A percentile compares a stretch with the other conserved stretches of the same genome.
Evolutionary conservation across 2,888 invertebrate genomes (phyloP).

Genomic region (Ophraella communa): DNA sequence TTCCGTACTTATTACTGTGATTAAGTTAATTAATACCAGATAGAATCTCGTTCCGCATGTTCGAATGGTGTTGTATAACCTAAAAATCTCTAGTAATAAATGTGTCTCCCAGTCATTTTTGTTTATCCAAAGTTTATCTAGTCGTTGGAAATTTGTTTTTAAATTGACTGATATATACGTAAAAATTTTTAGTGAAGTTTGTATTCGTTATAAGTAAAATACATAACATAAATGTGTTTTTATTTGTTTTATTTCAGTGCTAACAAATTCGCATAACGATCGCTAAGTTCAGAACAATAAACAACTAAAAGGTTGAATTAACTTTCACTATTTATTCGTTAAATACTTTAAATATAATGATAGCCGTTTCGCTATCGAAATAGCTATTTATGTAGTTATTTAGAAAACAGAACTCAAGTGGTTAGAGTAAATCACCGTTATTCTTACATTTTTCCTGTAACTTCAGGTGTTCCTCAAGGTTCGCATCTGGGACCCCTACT

Average conservation of each 20-base stretch:
- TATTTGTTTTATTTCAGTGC: neutral
- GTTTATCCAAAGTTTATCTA: constrained; percentile 3
- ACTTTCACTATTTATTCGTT: too few relatives aligned
- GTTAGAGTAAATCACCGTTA: too few relatives aligned
- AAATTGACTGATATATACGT: neutral
- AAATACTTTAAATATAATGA: too few relatives aligned
- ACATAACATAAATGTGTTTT: neutral
- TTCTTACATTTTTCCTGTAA: too few relatives aligned
- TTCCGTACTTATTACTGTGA: constrained; percentile 30
- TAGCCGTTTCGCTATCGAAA: too few relatives aligned
- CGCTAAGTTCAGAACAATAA: too few relatives aligned
- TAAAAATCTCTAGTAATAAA: neutral
- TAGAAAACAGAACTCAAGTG: too few relatives aligned
- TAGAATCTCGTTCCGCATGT: neutral
- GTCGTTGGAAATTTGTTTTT: neutral
- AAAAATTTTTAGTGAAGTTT: neutral
- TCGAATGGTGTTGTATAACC: neutral
- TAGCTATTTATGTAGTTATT: too few relatives aligned
- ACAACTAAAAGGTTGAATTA: too few relatives aligned
- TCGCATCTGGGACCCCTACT: too few relatives aligned
- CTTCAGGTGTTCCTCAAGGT: too few relatives aligned
- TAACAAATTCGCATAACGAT: neutral
- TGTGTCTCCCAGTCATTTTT: neutral
- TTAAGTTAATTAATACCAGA: constrained; percentile 6
- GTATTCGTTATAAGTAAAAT: neutral